phyloP scores from a whole-genome alignment of 2,888 invertebrate genomes.

The Patella depressa region DNA sequence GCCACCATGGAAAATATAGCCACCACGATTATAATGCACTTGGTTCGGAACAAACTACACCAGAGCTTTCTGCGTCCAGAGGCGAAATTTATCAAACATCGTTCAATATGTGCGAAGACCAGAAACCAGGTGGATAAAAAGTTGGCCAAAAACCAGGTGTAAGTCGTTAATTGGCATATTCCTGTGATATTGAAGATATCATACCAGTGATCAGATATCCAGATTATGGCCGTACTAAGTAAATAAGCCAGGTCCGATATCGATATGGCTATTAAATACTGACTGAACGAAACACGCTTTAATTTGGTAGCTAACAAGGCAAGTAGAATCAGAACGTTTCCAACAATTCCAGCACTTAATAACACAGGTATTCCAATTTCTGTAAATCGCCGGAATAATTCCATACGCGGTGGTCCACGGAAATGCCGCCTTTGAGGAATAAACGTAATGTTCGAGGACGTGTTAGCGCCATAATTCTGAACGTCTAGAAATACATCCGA shows the following conservation, averaged over 20 bases:
- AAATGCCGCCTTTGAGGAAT: no score
- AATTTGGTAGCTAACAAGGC: slow-evolving; percentile 34
- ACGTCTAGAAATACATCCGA: no score
- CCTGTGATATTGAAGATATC: slow-evolving; percentile 37
- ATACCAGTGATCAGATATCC: slow-evolving; percentile 31
- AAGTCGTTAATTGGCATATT: slow-evolving; percentile 40
- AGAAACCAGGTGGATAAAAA: slow-evolving; percentile 42
- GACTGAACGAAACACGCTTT: slow-evolving; percentile 28
- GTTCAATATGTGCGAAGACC: slow-evolving; percentile 37
- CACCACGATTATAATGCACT: slow-evolving; percentile 40
- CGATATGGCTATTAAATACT: slow-evolving; percentile 39
- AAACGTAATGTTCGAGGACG: no score
- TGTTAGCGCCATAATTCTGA: no score
- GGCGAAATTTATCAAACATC: slow-evolving; percentile 33
- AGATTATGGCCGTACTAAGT: slow-evolving; percentile 28
- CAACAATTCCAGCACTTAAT: slow-evolving; percentile 32
- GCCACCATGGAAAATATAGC: slow-evolving; percentile 41
- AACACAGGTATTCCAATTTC: slow-evolving; percentile 31
- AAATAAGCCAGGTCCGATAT: slow-evolving; percentile 36
- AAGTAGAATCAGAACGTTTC: slow-evolving; percentile 28
- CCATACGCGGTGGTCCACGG: background rate
- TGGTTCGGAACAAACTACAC: slow-evolving; percentile 41
- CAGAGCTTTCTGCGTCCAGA: slow-evolving; percentile 30
- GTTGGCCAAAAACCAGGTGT: slow-evolving; percentile 25
- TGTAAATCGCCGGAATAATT: background rate